Evolutionary conservation across 2,797 vertebrate genomes (phyloP).

Genomic region (Ctenosaura bakeri): DNA sequence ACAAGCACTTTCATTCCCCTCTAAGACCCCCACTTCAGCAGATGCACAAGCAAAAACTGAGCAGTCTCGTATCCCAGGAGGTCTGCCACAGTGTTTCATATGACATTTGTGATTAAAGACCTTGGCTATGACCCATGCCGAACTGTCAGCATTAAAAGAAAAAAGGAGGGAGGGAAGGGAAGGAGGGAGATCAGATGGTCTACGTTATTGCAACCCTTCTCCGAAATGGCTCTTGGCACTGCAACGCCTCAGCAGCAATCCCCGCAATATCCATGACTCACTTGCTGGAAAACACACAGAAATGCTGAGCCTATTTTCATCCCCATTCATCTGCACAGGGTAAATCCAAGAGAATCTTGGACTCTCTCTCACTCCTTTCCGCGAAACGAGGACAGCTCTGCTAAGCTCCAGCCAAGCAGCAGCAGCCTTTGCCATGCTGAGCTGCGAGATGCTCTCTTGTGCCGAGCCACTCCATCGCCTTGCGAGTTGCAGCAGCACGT

Average conservation of each 20-base stretch:
- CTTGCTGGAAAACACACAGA: constrained; percentile 35
- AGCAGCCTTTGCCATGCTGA: constrained; percentile 41
- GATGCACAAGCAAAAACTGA: not conserved
- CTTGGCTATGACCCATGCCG: constrained; percentile 32
- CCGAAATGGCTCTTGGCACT: constrained; percentile 47
- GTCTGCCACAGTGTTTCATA: constrained; percentile 14
- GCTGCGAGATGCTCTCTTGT: constrained; percentile 1
- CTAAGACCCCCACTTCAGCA: not conserved
- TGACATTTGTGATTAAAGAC: constrained; percentile 38
- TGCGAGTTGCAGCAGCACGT: constrained; percentile 28
- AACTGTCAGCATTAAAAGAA: constrained; percentile 42
- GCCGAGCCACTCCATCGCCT: constrained; percentile 15
- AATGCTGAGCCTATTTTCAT: constrained; percentile 45
- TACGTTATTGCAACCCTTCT: constrained; percentile 39
- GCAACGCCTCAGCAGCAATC: constrained; percentile 24
- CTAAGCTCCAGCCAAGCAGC: constrained; percentile 35
- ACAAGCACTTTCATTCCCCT: not conserved
- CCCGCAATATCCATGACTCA: constrained; percentile 31
- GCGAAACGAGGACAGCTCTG: constrained; percentile 28
- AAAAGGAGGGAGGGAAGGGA: not conserved
- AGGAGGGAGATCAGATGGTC: constrained; percentile 36
- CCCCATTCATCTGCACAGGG: constrained; percentile 36
- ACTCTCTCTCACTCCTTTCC: constrained; percentile 25
- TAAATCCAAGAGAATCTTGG: constrained; percentile 42
- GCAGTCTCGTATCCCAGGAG: constrained; percentile 19